Percentiles rank a stretch among this genome's conserved stretches.
These are phyloP conservation scores for Acromyrmex charruanus DNA, from an alignment of 1,140 invertebrate genomes.

Conservation along the genomic window DNA sequence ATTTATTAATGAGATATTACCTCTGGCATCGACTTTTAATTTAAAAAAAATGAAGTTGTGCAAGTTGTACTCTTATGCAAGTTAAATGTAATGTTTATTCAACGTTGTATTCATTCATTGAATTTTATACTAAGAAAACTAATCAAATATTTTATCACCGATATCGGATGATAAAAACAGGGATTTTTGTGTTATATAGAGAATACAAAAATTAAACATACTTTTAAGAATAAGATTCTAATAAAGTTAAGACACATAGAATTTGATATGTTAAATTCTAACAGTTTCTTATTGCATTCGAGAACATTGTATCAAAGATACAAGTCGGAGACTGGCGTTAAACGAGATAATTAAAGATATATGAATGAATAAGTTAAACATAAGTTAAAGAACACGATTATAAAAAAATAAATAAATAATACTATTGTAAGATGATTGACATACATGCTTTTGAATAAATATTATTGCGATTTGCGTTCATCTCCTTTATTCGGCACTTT, in stretches of 20 bases:
- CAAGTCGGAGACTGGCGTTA: no score
- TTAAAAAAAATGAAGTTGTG: no score
- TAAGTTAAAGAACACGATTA: no score
- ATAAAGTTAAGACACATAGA: background rate
- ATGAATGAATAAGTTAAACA: no score
- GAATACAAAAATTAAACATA: background rate
- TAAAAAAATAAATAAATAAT: background rate
- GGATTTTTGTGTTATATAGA: background rate
- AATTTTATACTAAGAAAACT: background rate
- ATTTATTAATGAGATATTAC: no score
- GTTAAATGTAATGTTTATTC: background rate
- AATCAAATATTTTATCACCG: background rate
- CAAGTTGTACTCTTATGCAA: background rate
- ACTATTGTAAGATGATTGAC: background rate
- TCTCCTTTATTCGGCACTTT: constrained; percentile 72
- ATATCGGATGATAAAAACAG: background rate
- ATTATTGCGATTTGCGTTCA: constrained; percentile 26
- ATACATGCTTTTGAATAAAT: constrained; percentile 48
- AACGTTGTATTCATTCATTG: background rate
- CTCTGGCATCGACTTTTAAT: no score
- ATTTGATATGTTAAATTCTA: background rate
- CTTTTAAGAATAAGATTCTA: background rate
- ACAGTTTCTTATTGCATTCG: background rate
- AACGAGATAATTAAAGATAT: no score
- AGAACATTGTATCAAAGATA: no score